These are phyloP conservation scores for Sthenelais limicola DNA, from an alignment of 2,888 invertebrate genomes.

Conservation along the genomic window DNA sequence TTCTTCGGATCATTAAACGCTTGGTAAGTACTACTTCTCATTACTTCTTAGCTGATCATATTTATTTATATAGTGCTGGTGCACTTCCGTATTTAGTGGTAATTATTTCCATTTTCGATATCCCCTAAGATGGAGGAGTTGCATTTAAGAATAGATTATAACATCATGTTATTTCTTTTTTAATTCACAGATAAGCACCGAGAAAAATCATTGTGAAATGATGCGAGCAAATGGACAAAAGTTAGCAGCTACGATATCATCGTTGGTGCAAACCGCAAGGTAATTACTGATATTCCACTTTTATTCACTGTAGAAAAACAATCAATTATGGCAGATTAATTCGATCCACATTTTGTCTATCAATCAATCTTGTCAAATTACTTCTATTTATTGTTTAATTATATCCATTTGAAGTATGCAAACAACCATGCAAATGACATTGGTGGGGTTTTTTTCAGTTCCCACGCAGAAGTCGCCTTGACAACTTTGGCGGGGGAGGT, in stretches of 20 bases:
- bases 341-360: not conserved
- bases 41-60: not conserved
- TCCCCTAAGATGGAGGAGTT: not conserved
- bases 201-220: slow-evolving; percentile 60
- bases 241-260: slow-evolving; percentile 62
- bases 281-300: slow-evolving; percentile 44
- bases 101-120: not conserved
- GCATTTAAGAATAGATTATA: too few relatives aligned
- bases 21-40: slow-evolving; percentile 57
- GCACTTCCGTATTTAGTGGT: not conserved
- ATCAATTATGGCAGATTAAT: not conserved
- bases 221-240: slow-evolving; percentile 61
- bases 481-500: slow-evolving; percentile 68
- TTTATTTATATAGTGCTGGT: not conserved
- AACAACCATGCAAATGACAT: too few relatives aligned
- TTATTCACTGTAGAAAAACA: not conserved
- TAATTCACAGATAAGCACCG: slow-evolving; percentile 64
- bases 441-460: slow-evolving; percentile 59
- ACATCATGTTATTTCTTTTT: not conserved
- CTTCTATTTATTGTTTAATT: too few relatives aligned
- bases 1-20: slow-evolving; percentile 70
- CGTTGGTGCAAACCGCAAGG: slow-evolving; percentile 68
- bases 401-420: not conserved
- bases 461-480: slow-evolving; percentile 69
- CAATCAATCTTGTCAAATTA: too few relatives aligned